Conservation (phyloP, 2,797 vertebrate genomes). For the Falco peregrinus region DNA sequence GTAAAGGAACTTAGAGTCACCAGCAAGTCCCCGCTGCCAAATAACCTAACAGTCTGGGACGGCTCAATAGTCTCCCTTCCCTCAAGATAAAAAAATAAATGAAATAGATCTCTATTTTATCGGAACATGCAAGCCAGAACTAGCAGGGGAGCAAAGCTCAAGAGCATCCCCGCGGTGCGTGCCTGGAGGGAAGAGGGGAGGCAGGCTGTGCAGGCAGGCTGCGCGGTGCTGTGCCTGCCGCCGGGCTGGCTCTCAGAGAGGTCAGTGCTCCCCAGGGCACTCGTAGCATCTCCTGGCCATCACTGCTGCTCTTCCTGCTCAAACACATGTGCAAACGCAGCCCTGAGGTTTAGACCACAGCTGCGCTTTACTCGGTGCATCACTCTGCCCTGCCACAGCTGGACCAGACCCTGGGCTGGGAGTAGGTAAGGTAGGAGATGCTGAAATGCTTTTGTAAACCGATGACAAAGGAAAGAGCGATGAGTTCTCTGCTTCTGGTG, state of each 20-base stretch:
- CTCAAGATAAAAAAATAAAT: neutral
- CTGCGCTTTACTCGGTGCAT: neutral
- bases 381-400: neutral
- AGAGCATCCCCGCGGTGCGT: accelerated
- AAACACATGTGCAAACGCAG: neutral
- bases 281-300: neutral
- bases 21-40: neutral
- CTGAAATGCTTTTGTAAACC: neutral
- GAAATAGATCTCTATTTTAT: neutral
- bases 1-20: neutral
- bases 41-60: neutral
- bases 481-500: neutral
- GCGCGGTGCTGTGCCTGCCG: accelerated
- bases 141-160: neutral
- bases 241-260: accelerated
- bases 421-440: neutral
- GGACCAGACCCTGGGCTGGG: neutral
- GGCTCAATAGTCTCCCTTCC: neutral
- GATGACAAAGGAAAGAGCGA: neutral
- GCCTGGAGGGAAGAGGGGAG: neutral
- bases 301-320: neutral
- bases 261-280: neutral
- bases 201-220: neutral
- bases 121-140: neutral
- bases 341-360: neutral